phyloP scores from a whole-genome alignment of 2,113 vertebrate species.

The Uropsilus gracilis region DNA sequence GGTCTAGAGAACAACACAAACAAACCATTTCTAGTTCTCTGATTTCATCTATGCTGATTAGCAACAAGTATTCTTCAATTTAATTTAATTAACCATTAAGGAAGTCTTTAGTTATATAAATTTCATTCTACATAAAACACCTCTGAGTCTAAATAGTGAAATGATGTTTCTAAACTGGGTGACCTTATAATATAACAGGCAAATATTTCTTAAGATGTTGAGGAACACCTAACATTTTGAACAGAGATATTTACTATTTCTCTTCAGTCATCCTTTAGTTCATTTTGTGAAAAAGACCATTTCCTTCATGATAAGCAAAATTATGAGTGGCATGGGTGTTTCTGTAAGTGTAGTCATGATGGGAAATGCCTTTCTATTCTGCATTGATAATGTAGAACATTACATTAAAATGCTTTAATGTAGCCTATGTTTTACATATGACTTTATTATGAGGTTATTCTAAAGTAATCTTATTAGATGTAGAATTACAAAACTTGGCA shows the following conservation, averaged over 20 bases:
- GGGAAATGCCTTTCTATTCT: background rate
- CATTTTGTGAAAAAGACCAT: background rate
- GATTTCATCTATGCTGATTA: background rate
- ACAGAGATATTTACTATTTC: background rate
- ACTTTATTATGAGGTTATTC: background rate
- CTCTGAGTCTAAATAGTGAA: background rate
- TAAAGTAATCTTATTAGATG: background rate
- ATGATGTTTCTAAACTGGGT: background rate
- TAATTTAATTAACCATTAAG: background rate
- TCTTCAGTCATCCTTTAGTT: background rate
- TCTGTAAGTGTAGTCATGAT: background rate
- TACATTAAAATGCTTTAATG: background rate
- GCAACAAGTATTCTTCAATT: background rate
- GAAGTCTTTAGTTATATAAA: background rate
- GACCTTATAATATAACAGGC: background rate
- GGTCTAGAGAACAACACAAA: background rate
- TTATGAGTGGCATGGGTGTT: background rate
- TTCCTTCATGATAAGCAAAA: slow-evolving; percentile 17
- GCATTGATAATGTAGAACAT: background rate
- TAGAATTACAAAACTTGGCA: background rate
- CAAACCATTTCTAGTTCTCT: background rate
- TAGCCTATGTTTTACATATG: background rate
- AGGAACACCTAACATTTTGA: background rate
- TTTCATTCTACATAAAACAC: background rate
- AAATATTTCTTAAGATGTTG: background rate